Conservation (phyloP, 2,888 invertebrate species). For the Megalurothrips usitatus region DNA sequence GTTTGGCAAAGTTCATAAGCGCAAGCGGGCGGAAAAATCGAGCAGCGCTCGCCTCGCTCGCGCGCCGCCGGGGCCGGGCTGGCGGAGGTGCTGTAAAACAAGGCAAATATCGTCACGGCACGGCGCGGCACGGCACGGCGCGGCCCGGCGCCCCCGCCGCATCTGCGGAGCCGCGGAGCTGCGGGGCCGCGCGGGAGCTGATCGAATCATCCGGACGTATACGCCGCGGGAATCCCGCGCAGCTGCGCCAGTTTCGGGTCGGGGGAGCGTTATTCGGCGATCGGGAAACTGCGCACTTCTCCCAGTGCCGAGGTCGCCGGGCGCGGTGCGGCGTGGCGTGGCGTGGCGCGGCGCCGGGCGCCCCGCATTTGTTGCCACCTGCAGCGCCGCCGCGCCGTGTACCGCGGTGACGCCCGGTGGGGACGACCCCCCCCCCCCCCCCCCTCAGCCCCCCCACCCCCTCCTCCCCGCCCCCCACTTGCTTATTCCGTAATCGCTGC, state of each 20-base stretch:
- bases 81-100: slow-evolving; percentile 1
- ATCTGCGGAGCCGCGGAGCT: neutral
- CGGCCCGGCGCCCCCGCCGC: neutral
- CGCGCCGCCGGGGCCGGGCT: neutral
- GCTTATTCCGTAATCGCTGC: no score
- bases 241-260: no score
- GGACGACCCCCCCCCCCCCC: no score
- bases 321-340: neutral
- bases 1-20: slow-evolving; percentile 26
- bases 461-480: no score
- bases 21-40: slow-evolving; percentile 11
- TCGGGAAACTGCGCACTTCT: no score
- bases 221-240: no score
- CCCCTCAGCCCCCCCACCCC: no score
- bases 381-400: neutral
- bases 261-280: no score
- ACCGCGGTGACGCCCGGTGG: no score
- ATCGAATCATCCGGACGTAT: no score
- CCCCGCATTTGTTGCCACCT: neutral
- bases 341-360: no score
- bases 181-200: neutral
- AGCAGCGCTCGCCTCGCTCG: neutral
- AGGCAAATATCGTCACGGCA: neutral
- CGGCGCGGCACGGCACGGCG: neutral
- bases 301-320: neutral